Percentiles rank a stretch among this genome's conserved stretches.
phyloP scores from a whole-genome alignment of 2,113 vertebrate species.

The Actenoides hombroni region DNA sequence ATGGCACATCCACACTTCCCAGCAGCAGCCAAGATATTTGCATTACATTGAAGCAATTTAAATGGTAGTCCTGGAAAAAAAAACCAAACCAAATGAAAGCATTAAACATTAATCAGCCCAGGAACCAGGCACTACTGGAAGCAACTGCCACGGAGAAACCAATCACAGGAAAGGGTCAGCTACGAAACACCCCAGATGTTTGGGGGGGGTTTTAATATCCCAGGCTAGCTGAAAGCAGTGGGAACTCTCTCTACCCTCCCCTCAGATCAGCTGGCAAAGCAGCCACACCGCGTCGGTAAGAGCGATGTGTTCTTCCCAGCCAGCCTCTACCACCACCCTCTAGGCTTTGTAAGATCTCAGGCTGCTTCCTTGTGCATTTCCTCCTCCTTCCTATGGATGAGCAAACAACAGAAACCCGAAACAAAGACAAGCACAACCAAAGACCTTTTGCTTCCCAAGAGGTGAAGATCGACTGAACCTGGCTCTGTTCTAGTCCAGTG shows the following conservation, averaged over 20 bases:
- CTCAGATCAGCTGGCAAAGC: neutral
- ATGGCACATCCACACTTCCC: neutral
- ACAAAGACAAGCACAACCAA: neutral
- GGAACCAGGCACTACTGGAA: neutral
- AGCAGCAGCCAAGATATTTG: neutral
- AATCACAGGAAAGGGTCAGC: neutral
- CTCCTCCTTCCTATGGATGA: neutral
- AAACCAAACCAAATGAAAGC: neutral
- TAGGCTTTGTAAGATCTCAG: neutral
- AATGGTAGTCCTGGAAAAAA: neutral
- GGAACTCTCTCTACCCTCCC: neutral
- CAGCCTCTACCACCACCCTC: neutral
- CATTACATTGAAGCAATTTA: neutral
- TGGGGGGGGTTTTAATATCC: neutral
- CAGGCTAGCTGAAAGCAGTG: neutral
- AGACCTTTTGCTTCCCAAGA: neutral
- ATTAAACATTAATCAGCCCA: neutral
- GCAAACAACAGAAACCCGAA: neutral
- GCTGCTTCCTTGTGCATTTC: neutral
- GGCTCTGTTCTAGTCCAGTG: neutral
- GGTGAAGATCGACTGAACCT: neutral
- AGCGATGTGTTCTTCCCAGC: neutral
- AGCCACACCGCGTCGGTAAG: neutral
- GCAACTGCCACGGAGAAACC: neutral
- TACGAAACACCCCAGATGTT: neutral